phyloP scores from a whole-genome alignment of 2,888 invertebrate genomes.

The Pteria penguin region DNA sequence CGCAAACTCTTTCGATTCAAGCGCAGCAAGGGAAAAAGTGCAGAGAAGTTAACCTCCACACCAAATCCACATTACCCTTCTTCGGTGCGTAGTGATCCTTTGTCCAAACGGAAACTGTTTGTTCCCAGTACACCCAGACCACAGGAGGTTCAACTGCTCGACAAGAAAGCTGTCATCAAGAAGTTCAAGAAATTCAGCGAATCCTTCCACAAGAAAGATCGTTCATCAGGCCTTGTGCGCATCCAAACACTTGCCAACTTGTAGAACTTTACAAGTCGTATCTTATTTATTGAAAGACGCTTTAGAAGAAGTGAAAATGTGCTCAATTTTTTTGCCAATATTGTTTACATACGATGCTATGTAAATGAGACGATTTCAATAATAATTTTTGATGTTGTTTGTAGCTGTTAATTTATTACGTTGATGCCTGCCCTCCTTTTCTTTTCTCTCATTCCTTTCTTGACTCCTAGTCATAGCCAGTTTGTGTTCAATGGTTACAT shows the following conservation, averaged over 20 bases:
- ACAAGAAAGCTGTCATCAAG: constrained; percentile 71
- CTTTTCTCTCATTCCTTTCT: too few relatives aligned
- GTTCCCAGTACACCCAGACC: constrained; percentile 47
- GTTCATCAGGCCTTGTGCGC: constrained; percentile 55
- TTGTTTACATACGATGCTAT: too few relatives aligned
- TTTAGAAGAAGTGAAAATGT: background rate
- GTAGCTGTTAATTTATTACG: too few relatives aligned
- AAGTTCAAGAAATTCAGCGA: constrained; percentile 72
- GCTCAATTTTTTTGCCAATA: background rate
- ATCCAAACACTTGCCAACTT: constrained; percentile 71
- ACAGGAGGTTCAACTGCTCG: constrained; percentile 61
- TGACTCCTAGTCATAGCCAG: too few relatives aligned
- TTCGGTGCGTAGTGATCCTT: constrained; percentile 52
- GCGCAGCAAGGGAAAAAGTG: constrained; percentile 55
- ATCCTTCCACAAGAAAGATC: constrained; percentile 65
- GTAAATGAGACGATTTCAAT: too few relatives aligned
- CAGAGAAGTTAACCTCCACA: constrained; percentile 56
- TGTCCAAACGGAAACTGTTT: constrained; percentile 64
- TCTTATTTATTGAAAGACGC: background rate
- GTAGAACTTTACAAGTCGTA: constrained; percentile 35
- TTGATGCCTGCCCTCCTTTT: too few relatives aligned
- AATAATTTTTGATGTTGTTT: too few relatives aligned
- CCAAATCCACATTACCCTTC: constrained; percentile 50
- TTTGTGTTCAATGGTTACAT: too few relatives aligned
- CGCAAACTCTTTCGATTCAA: constrained; percentile 57